Percentiles rank a stretch among this genome's conserved stretches.
Conservation (phyloP, 1,140 invertebrate genomes). For the Drosophila punjabiensis region DNA sequence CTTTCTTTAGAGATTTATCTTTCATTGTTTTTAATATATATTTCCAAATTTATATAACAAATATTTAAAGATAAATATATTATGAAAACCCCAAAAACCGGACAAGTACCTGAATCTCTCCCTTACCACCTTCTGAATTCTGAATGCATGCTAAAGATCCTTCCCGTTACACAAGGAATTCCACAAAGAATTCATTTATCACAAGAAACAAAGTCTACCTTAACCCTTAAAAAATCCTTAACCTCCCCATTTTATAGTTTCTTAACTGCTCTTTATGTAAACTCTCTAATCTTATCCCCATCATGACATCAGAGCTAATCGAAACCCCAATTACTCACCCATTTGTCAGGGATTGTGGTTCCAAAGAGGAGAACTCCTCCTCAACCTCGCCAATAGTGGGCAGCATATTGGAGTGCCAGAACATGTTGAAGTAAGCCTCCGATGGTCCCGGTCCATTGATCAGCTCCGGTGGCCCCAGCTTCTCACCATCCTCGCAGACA, state of each 20-base stretch:
- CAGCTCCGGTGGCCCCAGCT: slow-evolving; percentile 82
- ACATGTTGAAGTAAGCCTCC: slow-evolving; percentile 83
- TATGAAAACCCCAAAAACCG: no score
- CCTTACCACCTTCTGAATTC: neutral
- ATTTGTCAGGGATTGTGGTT: slow-evolving; percentile 76
- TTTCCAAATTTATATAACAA: no score
- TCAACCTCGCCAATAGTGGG: slow-evolving; percentile 90
- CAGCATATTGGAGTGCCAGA: slow-evolving; percentile 85
- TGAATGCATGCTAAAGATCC: neutral
- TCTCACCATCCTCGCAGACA: slow-evolving; percentile 82
- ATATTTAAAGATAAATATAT: no score
- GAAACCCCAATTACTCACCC: slow-evolving; percentile 62
- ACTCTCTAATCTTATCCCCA: slow-evolving; percentile 18
- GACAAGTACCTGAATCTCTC: neutral
- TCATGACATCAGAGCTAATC: neutral
- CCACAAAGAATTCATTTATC: neutral
- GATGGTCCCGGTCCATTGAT: slow-evolving; percentile 82
- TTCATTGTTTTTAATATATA: neutral
- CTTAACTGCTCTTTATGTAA: neutral
- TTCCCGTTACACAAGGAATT: neutral
- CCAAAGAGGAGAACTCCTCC: slow-evolving; percentile 86
- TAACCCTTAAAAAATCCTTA: neutral
- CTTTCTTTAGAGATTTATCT: neutral
- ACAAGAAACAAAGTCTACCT: neutral
- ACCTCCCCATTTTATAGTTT: neutral